Percentiles rank a stretch among this genome's conserved stretches.
phyloP scores from a whole-genome alignment of 2,113 vertebrate genomes.

The Trogon melanurus region DNA sequence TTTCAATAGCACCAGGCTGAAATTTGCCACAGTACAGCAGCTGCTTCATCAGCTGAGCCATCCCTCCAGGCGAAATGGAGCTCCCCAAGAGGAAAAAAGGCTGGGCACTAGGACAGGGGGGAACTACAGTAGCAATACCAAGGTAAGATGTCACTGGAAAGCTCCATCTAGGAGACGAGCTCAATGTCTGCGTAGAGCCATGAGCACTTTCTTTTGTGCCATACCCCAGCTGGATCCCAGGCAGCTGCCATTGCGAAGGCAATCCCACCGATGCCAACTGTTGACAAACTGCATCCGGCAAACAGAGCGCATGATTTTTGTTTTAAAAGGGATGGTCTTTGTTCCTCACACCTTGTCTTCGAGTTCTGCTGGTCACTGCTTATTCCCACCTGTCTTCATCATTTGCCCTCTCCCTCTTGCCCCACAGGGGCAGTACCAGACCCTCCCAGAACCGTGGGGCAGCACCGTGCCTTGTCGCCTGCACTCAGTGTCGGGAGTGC shows the following conservation, averaged over 20 bases:
- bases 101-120: neutral
- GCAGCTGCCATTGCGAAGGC: neutral
- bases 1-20: conserved; percentile 6
- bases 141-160: neutral
- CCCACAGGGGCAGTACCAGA: neutral
- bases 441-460: fast-evolving
- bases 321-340: neutral
- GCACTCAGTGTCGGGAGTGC: neutral
- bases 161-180: neutral
- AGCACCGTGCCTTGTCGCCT: fast-evolving
- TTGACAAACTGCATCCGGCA: neutral
- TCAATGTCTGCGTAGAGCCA: neutral
- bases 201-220: neutral
- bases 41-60: conserved; percentile 30
- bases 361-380: neutral
- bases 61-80: neutral
- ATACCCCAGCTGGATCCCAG: neutral
- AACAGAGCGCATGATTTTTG: neutral
- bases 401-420: neutral
- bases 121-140: neutral
- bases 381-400: neutral
- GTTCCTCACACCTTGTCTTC: neutral
- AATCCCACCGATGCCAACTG: neutral
- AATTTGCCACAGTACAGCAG: conserved; percentile 5
- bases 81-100: neutral